Base-by-base conservation (phyloP, 2,888 invertebrate species). In the Sesia apiformis region DNA sequence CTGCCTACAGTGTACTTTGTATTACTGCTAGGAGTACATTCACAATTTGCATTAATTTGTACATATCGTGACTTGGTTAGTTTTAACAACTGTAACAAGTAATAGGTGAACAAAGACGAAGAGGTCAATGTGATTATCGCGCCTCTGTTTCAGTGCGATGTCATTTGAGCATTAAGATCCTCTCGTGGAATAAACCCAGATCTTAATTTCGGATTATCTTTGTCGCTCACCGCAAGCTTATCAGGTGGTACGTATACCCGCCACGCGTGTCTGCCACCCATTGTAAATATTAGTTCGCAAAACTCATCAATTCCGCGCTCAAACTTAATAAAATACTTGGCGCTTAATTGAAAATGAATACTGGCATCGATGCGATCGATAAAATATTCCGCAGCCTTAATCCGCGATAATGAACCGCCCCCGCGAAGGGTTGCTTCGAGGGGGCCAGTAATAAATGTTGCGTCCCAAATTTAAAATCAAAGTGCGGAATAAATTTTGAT, bases 291-390 rank as follows among this genome's bases (percentile, higher is more conserved):
- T 87, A 88, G 88, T 87, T 87, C 83, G 80, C 81, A 78, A 86
- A 89, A 88, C 89, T 89, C 87, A 89, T 89, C 88, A 88, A 89
- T 87, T 86, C 82, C 76, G 79, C 81, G 83, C 79, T 81, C 81
- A 76, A 86, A 89, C 88, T 88, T 88, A 88, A 89, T 89, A 89
- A 89, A 89, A 88, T 88, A 89, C 89, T 88, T 88, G 83, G 80
- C 79, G 86, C 87, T 87, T 89, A 88, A 89, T 89, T 89, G 89
- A 89, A 89, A 89, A 89, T 87, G 89, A 89, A 88, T 89, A 88
- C 87, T 84, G 81, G 78, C 70, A 72, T 72, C 74, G 76, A 80
- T 76, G 71, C 80, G 88, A 88, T 89, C 89, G 88, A 88, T 87
- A 82, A 83, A 87, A 86, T 88, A 88, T 88, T 84, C 87, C 87